Evolutionary conservation across 2,797 vertebrate genomes (phyloP).

Genomic region (Knipowitschia caucasica): DNA sequence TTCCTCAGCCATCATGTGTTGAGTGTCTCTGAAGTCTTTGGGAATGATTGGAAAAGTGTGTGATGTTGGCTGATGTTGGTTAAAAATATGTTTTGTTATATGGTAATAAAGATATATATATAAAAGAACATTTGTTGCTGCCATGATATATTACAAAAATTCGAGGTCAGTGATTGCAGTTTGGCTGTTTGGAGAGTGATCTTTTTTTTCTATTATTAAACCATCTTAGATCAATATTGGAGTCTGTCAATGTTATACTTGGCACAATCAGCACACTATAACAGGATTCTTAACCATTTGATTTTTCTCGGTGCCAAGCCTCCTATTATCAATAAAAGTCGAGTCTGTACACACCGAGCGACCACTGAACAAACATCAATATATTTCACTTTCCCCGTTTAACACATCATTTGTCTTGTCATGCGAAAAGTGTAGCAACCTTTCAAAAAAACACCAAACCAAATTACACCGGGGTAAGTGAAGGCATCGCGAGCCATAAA

Average conservation of each 20-base stretch:
- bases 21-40: too few relatives aligned
- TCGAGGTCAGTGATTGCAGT: too few relatives aligned
- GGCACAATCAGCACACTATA: not conserved
- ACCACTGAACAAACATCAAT: not conserved
- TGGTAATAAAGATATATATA: too few relatives aligned
- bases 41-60: too few relatives aligned
- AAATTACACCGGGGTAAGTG: constrained; percentile 1
- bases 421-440: constrained; percentile 6
- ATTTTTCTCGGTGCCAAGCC: not conserved
- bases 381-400: not conserved
- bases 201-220: too few relatives aligned
- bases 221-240: too few relatives aligned
- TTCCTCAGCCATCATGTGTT: too few relatives aligned
- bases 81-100: too few relatives aligned
- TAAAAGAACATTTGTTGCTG: too few relatives aligned
- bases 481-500: constrained; percentile 6
- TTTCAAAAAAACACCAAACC: constrained; percentile 3
- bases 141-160: too few relatives aligned
- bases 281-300: not conserved
- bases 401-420: constrained; percentile 5
- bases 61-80: too few relatives aligned
- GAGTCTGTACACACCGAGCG: not conserved
- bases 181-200: too few relatives aligned
- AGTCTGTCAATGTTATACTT: not conserved
- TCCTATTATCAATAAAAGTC: constrained; percentile 1